Conservation (phyloP, 2,797 vertebrate species). For the Siniperca obscura region DNA sequence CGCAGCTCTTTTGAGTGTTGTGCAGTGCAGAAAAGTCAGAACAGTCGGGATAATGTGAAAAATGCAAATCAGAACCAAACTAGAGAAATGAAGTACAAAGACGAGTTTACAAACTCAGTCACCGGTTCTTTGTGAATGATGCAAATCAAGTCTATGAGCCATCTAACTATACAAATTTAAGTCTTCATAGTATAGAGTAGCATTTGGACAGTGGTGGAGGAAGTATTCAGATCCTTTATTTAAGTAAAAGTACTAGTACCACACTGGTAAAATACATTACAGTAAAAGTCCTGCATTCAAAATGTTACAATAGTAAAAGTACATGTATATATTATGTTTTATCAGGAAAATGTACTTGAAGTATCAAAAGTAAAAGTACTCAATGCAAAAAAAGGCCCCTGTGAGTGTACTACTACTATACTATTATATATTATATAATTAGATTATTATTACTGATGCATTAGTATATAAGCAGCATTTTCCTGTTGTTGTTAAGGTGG, state of each 20-base stretch:
- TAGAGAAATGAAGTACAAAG: slow-evolving; percentile 1
- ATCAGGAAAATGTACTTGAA: no score
- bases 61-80: slow-evolving; percentile 65
- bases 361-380: no score
- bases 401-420: no score
- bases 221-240: not conserved
- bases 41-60: not conserved
- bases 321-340: no score
- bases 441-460: not conserved
- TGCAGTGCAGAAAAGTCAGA: not conserved
- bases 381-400: no score
- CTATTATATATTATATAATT: not conserved
- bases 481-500: no score
- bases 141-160: slow-evolving; percentile 39
- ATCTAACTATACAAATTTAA: not conserved
- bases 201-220: not conserved
- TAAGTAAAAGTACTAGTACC: not conserved
- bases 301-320: not conserved
- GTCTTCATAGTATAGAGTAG: not conserved
- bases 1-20: not conserved
- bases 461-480: not conserved
- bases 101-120: not conserved
- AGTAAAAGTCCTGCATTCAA: not conserved
- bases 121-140: slow-evolving; percentile 27
- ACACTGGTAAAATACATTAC: not conserved